Conservation (phyloP, 2,888 invertebrate genomes). For the Eupeodes luniger region DNA sequence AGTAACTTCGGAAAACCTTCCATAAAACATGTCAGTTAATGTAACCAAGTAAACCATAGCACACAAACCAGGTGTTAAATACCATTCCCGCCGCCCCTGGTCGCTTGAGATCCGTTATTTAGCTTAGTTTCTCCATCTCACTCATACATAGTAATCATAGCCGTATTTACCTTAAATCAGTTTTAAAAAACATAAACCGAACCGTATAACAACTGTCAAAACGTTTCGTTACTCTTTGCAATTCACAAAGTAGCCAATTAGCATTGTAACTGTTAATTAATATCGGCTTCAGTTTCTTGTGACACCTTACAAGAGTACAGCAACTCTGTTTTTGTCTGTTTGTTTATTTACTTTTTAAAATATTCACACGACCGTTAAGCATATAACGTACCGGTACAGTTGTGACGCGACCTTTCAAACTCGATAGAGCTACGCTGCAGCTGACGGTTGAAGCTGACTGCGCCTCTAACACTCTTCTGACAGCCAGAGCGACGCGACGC, state of each 20-base stretch:
- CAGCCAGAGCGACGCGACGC: constrained; percentile 30
- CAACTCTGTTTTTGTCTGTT: constrained; percentile 18
- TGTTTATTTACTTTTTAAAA: constrained; percentile 4
- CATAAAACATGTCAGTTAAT: constrained; percentile 52
- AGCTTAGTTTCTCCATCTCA: too few relatives aligned
- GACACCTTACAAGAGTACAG: constrained; percentile 68
- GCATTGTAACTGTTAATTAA: constrained; percentile 73
- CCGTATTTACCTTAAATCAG: too few relatives aligned
- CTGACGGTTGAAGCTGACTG: neutral
- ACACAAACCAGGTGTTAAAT: constrained; percentile 60
- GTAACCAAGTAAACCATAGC: constrained; percentile 2
- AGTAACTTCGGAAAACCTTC: constrained; percentile 35
- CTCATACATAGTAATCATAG: too few relatives aligned
- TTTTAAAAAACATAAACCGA: neutral
- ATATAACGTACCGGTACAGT: constrained; percentile 4
- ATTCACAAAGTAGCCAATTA: constrained; percentile 70
- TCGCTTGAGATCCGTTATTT: constrained; percentile 53
- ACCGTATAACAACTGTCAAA: constrained; percentile 36
- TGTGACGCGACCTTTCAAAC: constrained; percentile 69
- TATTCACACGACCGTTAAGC: constrained; percentile 66
- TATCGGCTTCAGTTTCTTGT: constrained; percentile 63
- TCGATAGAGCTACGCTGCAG: constrained; percentile 41
- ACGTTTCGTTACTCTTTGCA: constrained; percentile 44
- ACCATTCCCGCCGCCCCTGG: neutral
- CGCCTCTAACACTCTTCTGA: constrained; percentile 42